These are phyloP conservation scores for Octonoba sinensis DNA, from an alignment of 2,888 invertebrate species.

Conservation along the genomic window DNA sequence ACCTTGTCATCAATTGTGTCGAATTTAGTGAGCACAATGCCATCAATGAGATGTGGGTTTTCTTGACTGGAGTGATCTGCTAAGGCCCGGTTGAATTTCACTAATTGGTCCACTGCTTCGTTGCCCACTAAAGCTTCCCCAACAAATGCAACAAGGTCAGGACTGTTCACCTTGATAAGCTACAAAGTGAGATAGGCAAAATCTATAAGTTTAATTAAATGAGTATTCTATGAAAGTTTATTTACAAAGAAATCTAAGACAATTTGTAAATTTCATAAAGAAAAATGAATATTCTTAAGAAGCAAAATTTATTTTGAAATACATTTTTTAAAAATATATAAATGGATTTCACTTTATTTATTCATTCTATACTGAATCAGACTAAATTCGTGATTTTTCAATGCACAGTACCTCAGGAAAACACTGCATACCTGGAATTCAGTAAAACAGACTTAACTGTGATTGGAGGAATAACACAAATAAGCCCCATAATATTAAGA, in stretches of 20 bases:
- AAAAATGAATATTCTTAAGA: neutral
- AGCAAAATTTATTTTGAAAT: neutral
- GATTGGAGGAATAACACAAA: no score
- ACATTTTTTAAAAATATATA: no score
- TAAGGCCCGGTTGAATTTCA: conserved; percentile 97
- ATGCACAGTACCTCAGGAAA: no score
- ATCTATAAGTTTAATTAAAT: neutral
- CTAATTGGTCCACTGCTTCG: conserved; percentile 98
- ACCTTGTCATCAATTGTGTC: conserved; percentile 99
- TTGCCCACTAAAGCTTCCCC: conserved; percentile 99
- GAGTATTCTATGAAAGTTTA: no score
- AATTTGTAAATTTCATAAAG: no score
- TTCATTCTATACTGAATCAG: no score
- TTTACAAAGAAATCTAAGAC: no score
- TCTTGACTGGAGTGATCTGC: conserved; percentile 87
- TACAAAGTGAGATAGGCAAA: conserved; percentile 68
- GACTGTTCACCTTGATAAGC: conserved; percentile 96
- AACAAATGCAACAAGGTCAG: conserved; percentile 98
- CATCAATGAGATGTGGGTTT: conserved; percentile 94
- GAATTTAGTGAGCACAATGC: conserved; percentile 99
- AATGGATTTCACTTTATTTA: no score
- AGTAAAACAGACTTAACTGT: no score
- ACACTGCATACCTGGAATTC: no score
- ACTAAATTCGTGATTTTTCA: no score
- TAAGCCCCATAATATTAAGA: no score